Conservation (phyloP, 1,140 invertebrate genomes). For the Goniozus legneri region DNA sequence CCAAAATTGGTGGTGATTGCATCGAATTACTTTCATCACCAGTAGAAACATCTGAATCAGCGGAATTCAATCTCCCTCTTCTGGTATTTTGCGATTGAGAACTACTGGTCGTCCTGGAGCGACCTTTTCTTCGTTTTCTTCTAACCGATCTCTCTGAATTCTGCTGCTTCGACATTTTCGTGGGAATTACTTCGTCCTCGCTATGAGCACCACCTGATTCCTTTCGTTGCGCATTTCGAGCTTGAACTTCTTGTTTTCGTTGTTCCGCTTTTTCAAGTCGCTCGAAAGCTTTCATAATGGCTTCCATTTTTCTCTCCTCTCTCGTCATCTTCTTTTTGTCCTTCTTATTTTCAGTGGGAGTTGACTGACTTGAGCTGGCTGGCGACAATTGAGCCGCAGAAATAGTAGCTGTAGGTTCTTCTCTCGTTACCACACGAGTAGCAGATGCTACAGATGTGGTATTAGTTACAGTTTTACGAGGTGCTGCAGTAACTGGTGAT, state of each 20-base stretch:
- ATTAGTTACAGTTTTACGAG: conserved; percentile 14
- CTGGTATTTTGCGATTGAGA: conserved; percentile 52
- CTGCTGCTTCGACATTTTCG: conserved; percentile 36
- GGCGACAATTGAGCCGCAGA: conserved; percentile 12
- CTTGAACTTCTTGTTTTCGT: conserved; percentile 68
- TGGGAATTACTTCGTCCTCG: conserved; percentile 42
- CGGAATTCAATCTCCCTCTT: conserved; percentile 66
- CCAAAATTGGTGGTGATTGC: conserved; percentile 46
- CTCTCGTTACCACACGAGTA: conserved; percentile 24
- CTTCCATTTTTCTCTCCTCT: conserved; percentile 95
- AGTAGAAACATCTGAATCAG: conserved; percentile 70
- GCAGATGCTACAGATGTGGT: conserved; percentile 12
- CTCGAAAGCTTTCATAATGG: conserved; percentile 90
- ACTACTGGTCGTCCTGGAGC: conserved; percentile 56
- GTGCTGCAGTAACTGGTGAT: conserved; percentile 19
- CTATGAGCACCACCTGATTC: conserved; percentile 51
- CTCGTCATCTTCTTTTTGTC: conserved; percentile 70
- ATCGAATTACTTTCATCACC: conserved; percentile 64
- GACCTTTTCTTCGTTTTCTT: conserved; percentile 64
- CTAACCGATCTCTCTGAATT: conserved; percentile 53
- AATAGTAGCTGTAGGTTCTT: conserved; percentile 17
- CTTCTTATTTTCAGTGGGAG: conserved; percentile 54
- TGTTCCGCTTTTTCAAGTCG: conserved; percentile 76
- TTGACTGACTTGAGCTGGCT: conserved; percentile 22
- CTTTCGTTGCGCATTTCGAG: conserved; percentile 56